phyloP scores from a whole-genome alignment of 2,113 vertebrate genomes.

The Corythaeola cristata region DNA sequence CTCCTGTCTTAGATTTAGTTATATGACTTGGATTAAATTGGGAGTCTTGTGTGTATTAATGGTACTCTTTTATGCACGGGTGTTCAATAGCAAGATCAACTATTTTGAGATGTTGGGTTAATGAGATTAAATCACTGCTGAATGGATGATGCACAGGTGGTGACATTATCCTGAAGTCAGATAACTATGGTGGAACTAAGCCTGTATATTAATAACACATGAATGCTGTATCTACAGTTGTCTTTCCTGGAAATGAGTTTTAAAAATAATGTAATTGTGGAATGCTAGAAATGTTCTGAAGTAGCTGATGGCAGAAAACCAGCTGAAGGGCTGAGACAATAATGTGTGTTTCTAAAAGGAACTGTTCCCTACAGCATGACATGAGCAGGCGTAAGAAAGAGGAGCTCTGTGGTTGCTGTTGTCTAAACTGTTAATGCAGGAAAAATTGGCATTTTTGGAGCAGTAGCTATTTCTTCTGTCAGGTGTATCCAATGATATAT shows the following conservation, averaged over 20 bases:
- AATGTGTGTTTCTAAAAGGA: neutral
- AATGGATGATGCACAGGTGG: slow-evolving; percentile 61
- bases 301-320: neutral
- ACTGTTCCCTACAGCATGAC: neutral
- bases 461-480: neutral
- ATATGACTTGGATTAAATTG: neutral
- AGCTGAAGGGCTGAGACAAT: neutral
- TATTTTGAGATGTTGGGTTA: neutral
- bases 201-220: neutral
- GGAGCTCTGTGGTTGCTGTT: neutral
- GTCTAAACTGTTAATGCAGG: neutral
- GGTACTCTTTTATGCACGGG: neutral
- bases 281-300: neutral
- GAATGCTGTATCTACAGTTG: neutral
- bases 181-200: neutral
- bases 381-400: neutral
- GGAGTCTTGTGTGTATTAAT: neutral
- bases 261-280: neutral
- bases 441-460: neutral
- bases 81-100: neutral
- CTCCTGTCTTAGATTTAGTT: neutral
- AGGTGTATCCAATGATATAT: neutral
- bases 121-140: slow-evolving; percentile 15
- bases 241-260: neutral
- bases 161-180: slow-evolving; percentile 3